Evolutionary conservation across 2,113 vertebrate species (phyloP).

Genomic region (Formicarius rufipectus): DNA sequence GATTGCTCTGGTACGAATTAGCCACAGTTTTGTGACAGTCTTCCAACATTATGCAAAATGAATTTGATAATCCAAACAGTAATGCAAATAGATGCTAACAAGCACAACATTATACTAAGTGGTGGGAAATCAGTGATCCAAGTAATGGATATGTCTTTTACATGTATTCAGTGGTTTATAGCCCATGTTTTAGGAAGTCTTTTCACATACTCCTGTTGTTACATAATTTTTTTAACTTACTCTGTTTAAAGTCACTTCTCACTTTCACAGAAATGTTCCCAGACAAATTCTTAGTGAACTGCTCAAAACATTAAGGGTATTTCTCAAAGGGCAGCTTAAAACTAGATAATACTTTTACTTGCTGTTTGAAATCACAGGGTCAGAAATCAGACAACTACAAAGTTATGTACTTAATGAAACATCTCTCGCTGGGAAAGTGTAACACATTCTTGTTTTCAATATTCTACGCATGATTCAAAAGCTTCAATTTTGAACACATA

Average conservation of each 20-base stretch:
- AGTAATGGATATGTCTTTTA: not conserved
- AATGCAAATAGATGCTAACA: not conserved
- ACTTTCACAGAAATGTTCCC: not conserved
- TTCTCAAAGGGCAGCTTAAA: not conserved
- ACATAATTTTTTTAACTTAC: not conserved
- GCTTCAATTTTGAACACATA: not conserved
- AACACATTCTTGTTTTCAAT: not conserved
- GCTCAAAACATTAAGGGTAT: not conserved
- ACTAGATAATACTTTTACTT: not conserved
- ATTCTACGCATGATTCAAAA: not conserved
- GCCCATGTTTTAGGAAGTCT: not conserved
- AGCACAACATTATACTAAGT: not conserved
- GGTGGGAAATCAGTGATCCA: not conserved
- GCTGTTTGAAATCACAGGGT: not conserved
- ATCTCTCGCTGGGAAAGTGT: not conserved
- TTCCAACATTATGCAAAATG: not conserved
- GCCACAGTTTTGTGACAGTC: not conserved
- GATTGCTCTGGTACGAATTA: not conserved
- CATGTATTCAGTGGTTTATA: not conserved
- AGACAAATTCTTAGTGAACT: not conserved
- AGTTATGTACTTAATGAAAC: not conserved
- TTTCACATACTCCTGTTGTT: not conserved
- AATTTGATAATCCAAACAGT: not conserved
- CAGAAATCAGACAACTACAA: not conserved
- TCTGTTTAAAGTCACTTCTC: not conserved